Evolutionary conservation across 2,113 vertebrate genomes (phyloP).

Genomic region (Leptocoma aspasia): DNA sequence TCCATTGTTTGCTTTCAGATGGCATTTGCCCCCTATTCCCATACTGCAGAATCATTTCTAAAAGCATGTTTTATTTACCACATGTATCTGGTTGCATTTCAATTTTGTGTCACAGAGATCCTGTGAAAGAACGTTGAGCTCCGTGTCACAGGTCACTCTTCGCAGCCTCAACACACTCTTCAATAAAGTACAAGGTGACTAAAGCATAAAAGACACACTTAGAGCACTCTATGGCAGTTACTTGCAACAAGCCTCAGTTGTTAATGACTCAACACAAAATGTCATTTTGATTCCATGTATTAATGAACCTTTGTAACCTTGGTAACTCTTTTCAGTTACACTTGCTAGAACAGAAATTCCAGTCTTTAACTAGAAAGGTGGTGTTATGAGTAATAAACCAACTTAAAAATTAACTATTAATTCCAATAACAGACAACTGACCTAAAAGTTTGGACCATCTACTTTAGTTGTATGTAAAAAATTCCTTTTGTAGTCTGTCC

Average conservation of each 20-base stretch:
- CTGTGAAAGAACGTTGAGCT: not conserved
- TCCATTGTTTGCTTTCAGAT: not conserved
- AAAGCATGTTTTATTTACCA: not conserved
- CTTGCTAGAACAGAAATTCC: not conserved
- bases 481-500: not conserved
- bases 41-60: not conserved
- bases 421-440: not conserved
- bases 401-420: not conserved
- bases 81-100: not conserved
- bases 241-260: not conserved
- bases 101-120: not conserved
- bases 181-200: not conserved
- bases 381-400: not conserved
- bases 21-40: not conserved
- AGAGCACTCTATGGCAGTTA: not conserved
- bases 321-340: not conserved
- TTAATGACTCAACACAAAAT: not conserved
- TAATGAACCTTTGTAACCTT: not conserved
- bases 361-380: not conserved
- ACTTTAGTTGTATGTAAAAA: not conserved
- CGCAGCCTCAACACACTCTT: not conserved
- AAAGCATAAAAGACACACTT: not conserved
- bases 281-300: not conserved
- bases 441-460: not conserved
- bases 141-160: not conserved